A percentile compares a stretch with the other conserved stretches of the same genome.
Conservation (phyloP, 2,888 invertebrate species). For the Bibio marci region DNA sequence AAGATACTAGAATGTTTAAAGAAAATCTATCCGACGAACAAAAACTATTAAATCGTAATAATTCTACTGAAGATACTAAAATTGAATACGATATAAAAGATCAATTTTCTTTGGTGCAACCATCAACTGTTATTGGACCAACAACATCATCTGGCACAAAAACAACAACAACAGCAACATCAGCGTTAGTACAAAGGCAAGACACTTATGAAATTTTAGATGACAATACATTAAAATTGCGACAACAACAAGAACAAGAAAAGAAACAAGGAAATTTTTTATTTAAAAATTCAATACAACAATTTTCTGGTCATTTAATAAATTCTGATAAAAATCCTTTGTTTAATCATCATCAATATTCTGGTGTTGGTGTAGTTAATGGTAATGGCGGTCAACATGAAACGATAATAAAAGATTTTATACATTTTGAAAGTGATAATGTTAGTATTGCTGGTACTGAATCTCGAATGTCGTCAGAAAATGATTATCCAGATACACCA, state of each 20-base stretch:
- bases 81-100: slow-evolving; percentile 10
- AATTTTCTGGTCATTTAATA: slow-evolving; percentile 37
- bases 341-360: slow-evolving; percentile 11
- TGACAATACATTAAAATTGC: slow-evolving; percentile 17
- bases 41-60: slow-evolving; percentile 20
- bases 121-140: too few relatives aligned
- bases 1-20: slow-evolving; percentile 10
- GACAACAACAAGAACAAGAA: slow-evolving; percentile 32
- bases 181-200: slow-evolving; percentile 12
- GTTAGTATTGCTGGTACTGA: slow-evolving; percentile 2
- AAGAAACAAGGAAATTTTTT: slow-evolving; percentile 38
- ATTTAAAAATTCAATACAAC: slow-evolving; percentile 42
- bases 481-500: slow-evolving; percentile 35
- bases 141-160: not conserved
- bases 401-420: too few relatives aligned
- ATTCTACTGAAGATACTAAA: slow-evolving; percentile 5
- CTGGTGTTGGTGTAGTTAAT: too few relatives aligned
- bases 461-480: slow-evolving; percentile 4
- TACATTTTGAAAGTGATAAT: too few relatives aligned
- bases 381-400: slow-evolving; percentile 7
- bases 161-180: slow-evolving; percentile 2
- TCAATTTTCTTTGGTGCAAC: slow-evolving; percentile 8
- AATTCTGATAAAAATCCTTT: slow-evolving; percentile 11
- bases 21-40: slow-evolving; percentile 26
- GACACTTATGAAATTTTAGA: slow-evolving; percentile 17